phyloP scores from a whole-genome alignment of 2,113 vertebrate genomes.

The Charina bottae region DNA sequence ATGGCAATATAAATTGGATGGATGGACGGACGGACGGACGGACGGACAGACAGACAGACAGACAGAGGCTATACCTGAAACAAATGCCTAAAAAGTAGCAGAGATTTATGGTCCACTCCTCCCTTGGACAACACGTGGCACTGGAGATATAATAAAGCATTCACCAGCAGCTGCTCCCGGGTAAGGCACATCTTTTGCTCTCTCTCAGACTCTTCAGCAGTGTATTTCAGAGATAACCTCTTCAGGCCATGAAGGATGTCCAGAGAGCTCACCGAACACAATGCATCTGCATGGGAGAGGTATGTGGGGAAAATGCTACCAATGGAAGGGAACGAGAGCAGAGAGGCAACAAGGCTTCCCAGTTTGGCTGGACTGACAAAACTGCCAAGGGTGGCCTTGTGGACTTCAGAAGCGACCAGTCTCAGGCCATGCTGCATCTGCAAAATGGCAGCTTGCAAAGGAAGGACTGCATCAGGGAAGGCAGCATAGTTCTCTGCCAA shows the following conservation, averaged over 20 bases:
- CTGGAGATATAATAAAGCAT: slow-evolving; percentile 84
- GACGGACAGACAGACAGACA: not conserved
- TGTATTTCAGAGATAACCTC: slow-evolving; percentile 75
- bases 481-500: slow-evolving; percentile 84
- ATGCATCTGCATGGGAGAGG: slow-evolving; percentile 83
- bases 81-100: slow-evolving; percentile 89
- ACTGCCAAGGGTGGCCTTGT: slow-evolving; percentile 53
- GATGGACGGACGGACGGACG: not conserved
- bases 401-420: slow-evolving; percentile 86
- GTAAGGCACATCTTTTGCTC: slow-evolving; percentile 66
- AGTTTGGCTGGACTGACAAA: slow-evolving; percentile 73
- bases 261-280: slow-evolving; percentile 85
- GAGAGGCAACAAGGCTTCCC: slow-evolving; percentile 73
- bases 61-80: slow-evolving; percentile 80
- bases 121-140: slow-evolving; percentile 83
- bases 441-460: slow-evolving; percentile 83
- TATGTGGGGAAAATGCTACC: slow-evolving; percentile 77
- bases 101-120: slow-evolving; percentile 80
- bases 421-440: slow-evolving; percentile 92
- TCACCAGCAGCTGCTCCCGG: slow-evolving; percentile 83
- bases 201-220: slow-evolving; percentile 55
- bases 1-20: not conserved
- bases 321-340: slow-evolving; percentile 86
- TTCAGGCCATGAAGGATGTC: slow-evolving; percentile 79
- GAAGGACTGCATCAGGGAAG: slow-evolving; percentile 84